Percentiles rank a stretch among this genome's conserved stretches.
These are phyloP conservation scores for Hydrophis major DNA, from an alignment of 2,797 vertebrate species.

Conservation along the genomic window DNA sequence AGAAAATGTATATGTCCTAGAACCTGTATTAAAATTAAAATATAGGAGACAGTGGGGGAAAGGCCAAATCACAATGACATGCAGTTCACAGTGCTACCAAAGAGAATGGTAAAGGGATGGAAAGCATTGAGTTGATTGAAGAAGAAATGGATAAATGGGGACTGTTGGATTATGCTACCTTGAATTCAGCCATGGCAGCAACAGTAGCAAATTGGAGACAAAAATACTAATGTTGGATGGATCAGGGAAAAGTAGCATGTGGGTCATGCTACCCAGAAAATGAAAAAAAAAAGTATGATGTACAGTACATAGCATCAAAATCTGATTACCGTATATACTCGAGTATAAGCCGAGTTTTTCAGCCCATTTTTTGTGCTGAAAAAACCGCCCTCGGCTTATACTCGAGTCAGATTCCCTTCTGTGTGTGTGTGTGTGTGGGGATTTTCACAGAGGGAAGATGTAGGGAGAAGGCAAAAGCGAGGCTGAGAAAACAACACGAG, in stretches of 20 bases:
- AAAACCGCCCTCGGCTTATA: too few species aligned
- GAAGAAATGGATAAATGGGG: background rate
- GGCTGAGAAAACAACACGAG: too few species aligned
- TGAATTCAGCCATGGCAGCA: background rate
- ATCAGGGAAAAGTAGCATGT: background rate
- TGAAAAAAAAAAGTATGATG: background rate
- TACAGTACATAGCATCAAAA: background rate
- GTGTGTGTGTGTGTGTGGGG: too few species aligned
- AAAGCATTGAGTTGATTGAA: background rate
- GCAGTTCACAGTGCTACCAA: background rate
- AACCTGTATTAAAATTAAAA: background rate
- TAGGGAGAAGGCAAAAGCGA: too few species aligned
- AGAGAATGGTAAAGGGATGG: background rate
- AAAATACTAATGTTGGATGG: background rate
- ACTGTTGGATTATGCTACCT: background rate
- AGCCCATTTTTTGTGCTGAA: too few species aligned
- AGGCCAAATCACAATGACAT: background rate
- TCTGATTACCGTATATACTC: background rate
- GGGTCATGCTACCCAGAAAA: background rate
- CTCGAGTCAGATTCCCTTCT: too few species aligned
- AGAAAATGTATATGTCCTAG: background rate
- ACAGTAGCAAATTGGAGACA: background rate
- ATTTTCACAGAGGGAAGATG: too few species aligned
- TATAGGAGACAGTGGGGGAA: background rate
- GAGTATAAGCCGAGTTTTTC: too few species aligned